Evolutionary conservation across 2,888 invertebrate genomes (phyloP).

Genomic region (Xylocampa areola): DNA sequence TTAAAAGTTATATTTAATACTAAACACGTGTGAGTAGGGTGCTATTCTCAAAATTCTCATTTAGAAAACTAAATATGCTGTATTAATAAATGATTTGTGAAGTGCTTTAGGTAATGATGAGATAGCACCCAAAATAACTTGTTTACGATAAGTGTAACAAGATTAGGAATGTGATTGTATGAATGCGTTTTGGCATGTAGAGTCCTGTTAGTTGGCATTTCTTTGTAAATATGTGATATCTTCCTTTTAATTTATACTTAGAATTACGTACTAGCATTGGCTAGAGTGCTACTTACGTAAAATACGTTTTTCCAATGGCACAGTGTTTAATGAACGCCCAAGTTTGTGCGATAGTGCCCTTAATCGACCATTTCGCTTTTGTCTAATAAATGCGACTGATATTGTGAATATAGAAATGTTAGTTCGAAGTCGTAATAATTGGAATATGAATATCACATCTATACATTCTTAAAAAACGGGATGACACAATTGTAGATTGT

Average conservation of each 20-base stretch:
- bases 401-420: conserved; percentile 45
- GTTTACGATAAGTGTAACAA: conserved; percentile 52
- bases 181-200: conserved; percentile 11
- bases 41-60: conserved; percentile 47
- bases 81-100: conserved; percentile 19
- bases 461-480: not conserved
- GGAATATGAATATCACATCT: not conserved
- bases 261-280: not conserved
- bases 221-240: conserved; percentile 36
- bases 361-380: conserved; percentile 32
- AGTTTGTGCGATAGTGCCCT: conserved; percentile 3
- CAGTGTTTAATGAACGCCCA: conserved; percentile 3
- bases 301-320: not conserved
- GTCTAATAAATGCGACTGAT: conserved; percentile 48
- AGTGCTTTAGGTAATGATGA: conserved; percentile 23
- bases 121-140: conserved; percentile 49
- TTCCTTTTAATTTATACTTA: conserved; percentile 9
- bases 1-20: conserved; percentile 46
- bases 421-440: conserved; percentile 22
- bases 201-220: conserved; percentile 16
- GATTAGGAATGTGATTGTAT: conserved; percentile 56
- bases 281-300: not conserved
- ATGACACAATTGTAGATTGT: too few species aligned
- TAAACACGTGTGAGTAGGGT: conserved; percentile 53
- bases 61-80: conserved; percentile 30